Conservation (phyloP, 2,797 vertebrate species). For the Neopelma chrysocephalum region DNA sequence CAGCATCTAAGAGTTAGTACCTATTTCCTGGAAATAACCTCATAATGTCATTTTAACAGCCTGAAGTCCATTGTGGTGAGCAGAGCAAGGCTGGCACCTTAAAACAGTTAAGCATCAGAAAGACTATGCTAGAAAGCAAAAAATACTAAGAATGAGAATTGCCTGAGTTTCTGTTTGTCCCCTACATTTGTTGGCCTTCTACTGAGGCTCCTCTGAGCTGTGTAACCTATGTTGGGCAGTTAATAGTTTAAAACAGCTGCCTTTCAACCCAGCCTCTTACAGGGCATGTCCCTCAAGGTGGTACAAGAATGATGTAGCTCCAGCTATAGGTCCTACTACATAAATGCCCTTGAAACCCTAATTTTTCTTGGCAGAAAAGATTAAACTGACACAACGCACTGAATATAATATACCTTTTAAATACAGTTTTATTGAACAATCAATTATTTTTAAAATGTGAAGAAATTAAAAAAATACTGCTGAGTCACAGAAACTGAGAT, state of each 20-base stretch:
- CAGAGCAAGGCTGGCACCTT: background rate
- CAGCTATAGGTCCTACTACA: fast-evolving
- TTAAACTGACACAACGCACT: background rate
- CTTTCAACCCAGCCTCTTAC: background rate
- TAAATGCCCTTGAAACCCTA: background rate
- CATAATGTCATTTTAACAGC: background rate
- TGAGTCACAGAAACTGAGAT: background rate
- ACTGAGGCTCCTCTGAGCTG: background rate
- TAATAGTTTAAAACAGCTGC: background rate
- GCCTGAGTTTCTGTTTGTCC: background rate
- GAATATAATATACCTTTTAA: background rate
- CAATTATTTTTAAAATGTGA: background rate
- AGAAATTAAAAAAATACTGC: background rate
- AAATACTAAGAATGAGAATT: background rate
- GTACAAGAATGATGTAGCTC: background rate
- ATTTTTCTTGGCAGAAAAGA: background rate
- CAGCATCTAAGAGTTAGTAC: background rate
- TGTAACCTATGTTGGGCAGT: background rate
- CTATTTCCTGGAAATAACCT: background rate
- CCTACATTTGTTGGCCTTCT: background rate
- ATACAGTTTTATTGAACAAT: background rate
- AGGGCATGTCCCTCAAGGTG: fast-evolving
- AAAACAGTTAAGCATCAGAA: background rate
- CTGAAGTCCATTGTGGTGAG: background rate
- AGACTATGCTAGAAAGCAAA: background rate